phyloP scores from a whole-genome alignment of 2,888 invertebrate genomes.

The Salticus scenicus region DNA sequence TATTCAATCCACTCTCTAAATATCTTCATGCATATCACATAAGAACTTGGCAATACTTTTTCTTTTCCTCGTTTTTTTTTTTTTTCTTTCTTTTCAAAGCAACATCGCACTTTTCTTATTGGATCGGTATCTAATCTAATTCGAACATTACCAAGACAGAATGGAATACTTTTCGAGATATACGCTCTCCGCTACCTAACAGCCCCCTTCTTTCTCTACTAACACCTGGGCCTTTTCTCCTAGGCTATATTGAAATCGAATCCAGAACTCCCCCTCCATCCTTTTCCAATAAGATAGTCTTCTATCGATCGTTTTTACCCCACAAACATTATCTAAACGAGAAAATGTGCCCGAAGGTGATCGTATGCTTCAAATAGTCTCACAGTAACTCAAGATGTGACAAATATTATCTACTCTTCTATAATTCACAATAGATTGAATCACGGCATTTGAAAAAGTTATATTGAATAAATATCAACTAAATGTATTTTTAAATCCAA shows the following conservation, averaged over 20 bases:
- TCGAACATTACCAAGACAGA: slow-evolving; percentile 57
- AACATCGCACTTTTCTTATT: slow-evolving; percentile 57
- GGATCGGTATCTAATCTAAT: slow-evolving; percentile 64
- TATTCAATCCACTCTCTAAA: too few relatives aligned
- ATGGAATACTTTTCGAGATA: slow-evolving; percentile 39
- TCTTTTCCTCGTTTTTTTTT: too few relatives aligned
- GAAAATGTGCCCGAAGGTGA: background rate
- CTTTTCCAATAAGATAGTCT: slow-evolving; percentile 55
- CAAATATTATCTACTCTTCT: too few relatives aligned
- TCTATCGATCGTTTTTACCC: slow-evolving; percentile 48
- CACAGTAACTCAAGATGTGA: too few relatives aligned
- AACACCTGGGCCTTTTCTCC: slow-evolving; percentile 62
- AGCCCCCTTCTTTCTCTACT: background rate
- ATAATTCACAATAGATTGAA: too few relatives aligned
- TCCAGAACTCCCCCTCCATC: slow-evolving; percentile 20
- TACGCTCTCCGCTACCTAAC: background rate
- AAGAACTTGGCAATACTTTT: too few relatives aligned
- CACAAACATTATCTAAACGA: slow-evolving; percentile 10
- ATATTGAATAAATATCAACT: too few relatives aligned
- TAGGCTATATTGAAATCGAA: slow-evolving; percentile 63
- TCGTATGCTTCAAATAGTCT: background rate
- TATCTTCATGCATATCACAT: too few relatives aligned
- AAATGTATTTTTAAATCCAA: too few relatives aligned
- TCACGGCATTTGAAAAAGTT: too few relatives aligned
- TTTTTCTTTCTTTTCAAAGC: background rate